Conservation (phyloP, 2,113 vertebrate genomes). For the Nymphicus hollandicus region DNA sequence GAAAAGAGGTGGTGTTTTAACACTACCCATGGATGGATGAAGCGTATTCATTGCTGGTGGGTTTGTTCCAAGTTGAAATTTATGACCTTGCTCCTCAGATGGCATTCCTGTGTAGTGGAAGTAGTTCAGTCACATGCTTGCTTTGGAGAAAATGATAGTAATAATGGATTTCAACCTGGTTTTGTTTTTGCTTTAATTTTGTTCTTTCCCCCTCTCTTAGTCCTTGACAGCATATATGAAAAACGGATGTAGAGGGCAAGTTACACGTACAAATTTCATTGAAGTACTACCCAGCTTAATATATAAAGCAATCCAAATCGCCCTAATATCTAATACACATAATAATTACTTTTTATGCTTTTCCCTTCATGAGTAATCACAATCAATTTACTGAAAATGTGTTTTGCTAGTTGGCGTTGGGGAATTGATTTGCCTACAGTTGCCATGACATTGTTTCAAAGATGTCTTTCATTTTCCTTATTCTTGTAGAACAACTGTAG, state of each 20-base stretch:
- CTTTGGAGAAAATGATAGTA: background rate
- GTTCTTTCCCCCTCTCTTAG: background rate
- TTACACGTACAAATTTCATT: background rate
- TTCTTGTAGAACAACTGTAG: background rate
- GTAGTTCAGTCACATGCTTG: background rate
- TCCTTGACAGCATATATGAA: background rate
- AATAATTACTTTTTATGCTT: slow-evolving; percentile 55
- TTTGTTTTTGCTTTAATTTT: background rate
- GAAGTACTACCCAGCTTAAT: slow-evolving; percentile 19
- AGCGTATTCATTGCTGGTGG: background rate
- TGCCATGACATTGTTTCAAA: slow-evolving; percentile 18
- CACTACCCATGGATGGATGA: background rate
- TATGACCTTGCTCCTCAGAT: background rate
- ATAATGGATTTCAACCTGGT: background rate
- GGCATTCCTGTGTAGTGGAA: background rate
- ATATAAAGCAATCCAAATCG: slow-evolving; percentile 47
- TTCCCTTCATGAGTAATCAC: slow-evolving; percentile 36
- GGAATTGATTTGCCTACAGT: slow-evolving; percentile 41
- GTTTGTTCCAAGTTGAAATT: background rate
- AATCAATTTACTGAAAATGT: slow-evolving; percentile 56
- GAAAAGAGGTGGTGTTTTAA: background rate
- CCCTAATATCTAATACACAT: slow-evolving; percentile 37
- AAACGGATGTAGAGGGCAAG: background rate
- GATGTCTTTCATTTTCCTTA: background rate
- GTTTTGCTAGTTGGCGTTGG: background rate